Conservation (phyloP, 2,797 vertebrate species). For the Acanthis flammea region DNA sequence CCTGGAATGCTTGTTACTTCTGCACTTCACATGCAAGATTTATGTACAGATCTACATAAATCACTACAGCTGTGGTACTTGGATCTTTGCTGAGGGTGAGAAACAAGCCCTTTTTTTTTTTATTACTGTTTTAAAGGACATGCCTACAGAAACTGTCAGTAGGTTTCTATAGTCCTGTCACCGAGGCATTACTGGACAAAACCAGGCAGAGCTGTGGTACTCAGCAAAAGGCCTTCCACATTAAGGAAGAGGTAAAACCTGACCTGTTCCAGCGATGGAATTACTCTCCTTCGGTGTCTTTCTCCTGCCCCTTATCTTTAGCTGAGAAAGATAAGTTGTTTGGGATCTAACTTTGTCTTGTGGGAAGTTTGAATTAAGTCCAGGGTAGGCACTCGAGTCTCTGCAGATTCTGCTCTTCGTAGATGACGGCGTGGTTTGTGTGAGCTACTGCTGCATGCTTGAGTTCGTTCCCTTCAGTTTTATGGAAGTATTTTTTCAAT, state of each 20-base stretch:
- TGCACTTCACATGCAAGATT: background rate
- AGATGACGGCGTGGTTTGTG: background rate
- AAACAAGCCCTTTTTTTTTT: background rate
- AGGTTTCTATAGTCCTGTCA: background rate
- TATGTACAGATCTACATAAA: conserved; percentile 51
- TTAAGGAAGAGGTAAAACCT: background rate
- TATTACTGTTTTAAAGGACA: background rate
- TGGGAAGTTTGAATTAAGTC: background rate
- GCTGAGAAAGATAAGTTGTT: conserved; percentile 15
- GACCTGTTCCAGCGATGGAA: background rate
- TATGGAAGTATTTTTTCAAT: conserved; percentile 46
- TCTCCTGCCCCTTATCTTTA: conserved; percentile 7
- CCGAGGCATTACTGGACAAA: background rate
- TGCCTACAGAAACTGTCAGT: background rate
- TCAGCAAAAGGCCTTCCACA: background rate
- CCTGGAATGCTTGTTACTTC: background rate
- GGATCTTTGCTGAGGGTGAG: background rate
- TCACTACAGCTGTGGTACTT: background rate
- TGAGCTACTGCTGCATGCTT: conserved; percentile 70
- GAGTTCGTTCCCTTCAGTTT: conserved; percentile 53
- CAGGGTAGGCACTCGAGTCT: background rate
- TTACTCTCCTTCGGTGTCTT: background rate
- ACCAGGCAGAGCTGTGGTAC: conserved; percentile 2
- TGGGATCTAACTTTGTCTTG: background rate
- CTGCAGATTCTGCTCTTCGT: conserved; percentile 43